Base-by-base conservation (phyloP, 2,113 vertebrate species). In the Nothoprocta perdicaria region DNA sequence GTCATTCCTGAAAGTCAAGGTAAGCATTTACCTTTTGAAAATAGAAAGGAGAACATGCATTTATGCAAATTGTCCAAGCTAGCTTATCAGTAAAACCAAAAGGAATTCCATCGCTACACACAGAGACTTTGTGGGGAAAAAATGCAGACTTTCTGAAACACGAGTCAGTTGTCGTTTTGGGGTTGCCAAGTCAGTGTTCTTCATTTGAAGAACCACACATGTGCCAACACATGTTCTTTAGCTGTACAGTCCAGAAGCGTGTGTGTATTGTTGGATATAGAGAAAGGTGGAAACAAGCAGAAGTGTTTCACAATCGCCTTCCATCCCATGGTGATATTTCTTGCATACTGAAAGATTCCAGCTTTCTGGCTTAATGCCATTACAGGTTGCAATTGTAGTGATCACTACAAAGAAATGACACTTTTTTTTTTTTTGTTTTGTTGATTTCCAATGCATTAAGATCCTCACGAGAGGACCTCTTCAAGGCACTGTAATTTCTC, bases 251-350 rank as follows among this genome's bases (percentile, higher is more conserved):
- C 41, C 41, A 75, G 38, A 78, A 9, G 40, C 31, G 12, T 27
- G 29, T 0, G 0, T 17, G 73, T 38, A 38, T n/a, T 60, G 35
- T 18, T 62, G 63, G 73, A 81, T 66, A 53, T 7, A 58, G 29
- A 3, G 18, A 3, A 89, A 91, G 40, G 33, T 66, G 4, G 41
- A 81, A 84, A 74, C 5, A 43, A 6, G 21, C 19, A 12, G 23
- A 75, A 81, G 2, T 3, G 10, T 67, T 84, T 87, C 24, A 18
- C 22, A 38, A 2, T 73, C 38, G 14, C 7, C 14, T 16, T 22
- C 46, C 9, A 15, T 9, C 24, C 35, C 2, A 10, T 48, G 73
- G 5, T 46, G 27, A n/a, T 12, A 27, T 12, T 7, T 21, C 72
- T 27, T 57, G 9, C 17, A 78, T 12, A 43, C 31, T 68, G 17